Percentiles rank a stretch among this genome's conserved stretches.
Evolutionary conservation across 2,888 invertebrate genomes (phyloP).

Genomic region (Cremastinae sp.): DNA sequence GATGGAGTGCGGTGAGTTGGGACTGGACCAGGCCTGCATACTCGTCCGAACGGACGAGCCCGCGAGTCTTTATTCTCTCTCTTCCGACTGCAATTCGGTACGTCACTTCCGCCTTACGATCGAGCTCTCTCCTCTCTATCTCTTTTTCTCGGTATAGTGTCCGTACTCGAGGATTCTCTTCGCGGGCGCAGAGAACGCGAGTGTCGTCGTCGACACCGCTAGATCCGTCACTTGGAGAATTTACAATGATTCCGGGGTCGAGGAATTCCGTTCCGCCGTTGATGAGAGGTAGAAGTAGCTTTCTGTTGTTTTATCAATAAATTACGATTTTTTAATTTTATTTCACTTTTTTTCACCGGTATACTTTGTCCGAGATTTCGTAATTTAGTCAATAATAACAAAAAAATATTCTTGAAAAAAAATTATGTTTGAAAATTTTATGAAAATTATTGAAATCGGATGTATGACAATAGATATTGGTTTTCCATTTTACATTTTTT

Average conservation of each 20-base stretch:
- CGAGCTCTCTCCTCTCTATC: constrained; percentile 11
- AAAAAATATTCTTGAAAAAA: too few relatives aligned
- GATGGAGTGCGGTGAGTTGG: constrained; percentile 78
- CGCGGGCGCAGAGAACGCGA: constrained; percentile 73
- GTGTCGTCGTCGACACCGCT: constrained; percentile 82
- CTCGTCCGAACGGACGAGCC: constrained; percentile 78
- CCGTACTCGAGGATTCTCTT: constrained; percentile 83
- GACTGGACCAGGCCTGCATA: constrained; percentile 86
- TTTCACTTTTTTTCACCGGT: too few relatives aligned
- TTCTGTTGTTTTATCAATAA: too few relatives aligned
- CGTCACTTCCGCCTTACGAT: not conserved
- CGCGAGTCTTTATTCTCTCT: constrained; percentile 84
- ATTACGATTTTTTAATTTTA: too few relatives aligned
- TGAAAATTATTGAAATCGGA: too few relatives aligned
- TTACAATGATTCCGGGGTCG: constrained; percentile 80
- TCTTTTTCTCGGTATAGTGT: constrained; percentile 81
- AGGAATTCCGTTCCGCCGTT: constrained; percentile 80
- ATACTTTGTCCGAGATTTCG: too few relatives aligned
- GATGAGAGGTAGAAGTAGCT: constrained; percentile 68
- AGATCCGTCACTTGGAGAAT: constrained; percentile 83
- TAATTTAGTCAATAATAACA: too few relatives aligned
- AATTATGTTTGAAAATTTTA: too few relatives aligned
- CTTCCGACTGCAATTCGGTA: constrained; percentile 87
- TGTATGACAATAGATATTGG: too few relatives aligned
- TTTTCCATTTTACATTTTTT: constrained; percentile 22